Conservation (phyloP, 2,888 invertebrate genomes). For the Neocrepidodera transversa region DNA sequence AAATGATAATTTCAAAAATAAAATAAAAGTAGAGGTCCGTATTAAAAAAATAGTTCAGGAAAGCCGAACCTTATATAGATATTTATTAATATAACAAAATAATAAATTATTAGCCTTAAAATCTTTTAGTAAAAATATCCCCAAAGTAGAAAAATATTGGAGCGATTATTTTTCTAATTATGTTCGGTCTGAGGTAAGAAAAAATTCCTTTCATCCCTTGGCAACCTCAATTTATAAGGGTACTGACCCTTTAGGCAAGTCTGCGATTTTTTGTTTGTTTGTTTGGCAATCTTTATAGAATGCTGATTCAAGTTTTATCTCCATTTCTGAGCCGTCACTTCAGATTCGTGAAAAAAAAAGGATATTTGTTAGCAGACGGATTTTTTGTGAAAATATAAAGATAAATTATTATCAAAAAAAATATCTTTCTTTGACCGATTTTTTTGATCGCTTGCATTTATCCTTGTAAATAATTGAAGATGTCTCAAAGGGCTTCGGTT, state of each 20-base stretch:
- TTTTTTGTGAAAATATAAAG: too few species aligned
- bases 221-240: neutral
- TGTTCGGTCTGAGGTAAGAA: neutral
- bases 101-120: too few species aligned
- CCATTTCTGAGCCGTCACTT: neutral
- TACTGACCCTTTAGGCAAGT: neutral
- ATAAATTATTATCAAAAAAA: too few species aligned
- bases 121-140: too few species aligned
- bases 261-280: neutral
- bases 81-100: too few species aligned
- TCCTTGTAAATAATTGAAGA: conserved; percentile 9
- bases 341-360: neutral
- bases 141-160: too few species aligned
- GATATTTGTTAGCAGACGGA: neutral
- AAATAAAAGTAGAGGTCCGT: too few species aligned
- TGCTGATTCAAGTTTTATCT: neutral
- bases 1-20: too few species aligned
- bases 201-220: neutral
- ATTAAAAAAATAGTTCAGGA: too few species aligned
- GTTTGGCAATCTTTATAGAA: neutral
- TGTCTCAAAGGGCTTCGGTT: neutral
- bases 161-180: neutral
- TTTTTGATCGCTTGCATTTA: too few species aligned
- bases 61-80: too few species aligned
- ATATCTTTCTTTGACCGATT: too few species aligned